A percentile compares a stretch with the other conserved stretches of the same genome.
These are phyloP conservation scores for Chironex yamaguchii DNA, from an alignment of 30 jellyfish, hydroid and myxozoan species.

Conservation along the genomic window DNA sequence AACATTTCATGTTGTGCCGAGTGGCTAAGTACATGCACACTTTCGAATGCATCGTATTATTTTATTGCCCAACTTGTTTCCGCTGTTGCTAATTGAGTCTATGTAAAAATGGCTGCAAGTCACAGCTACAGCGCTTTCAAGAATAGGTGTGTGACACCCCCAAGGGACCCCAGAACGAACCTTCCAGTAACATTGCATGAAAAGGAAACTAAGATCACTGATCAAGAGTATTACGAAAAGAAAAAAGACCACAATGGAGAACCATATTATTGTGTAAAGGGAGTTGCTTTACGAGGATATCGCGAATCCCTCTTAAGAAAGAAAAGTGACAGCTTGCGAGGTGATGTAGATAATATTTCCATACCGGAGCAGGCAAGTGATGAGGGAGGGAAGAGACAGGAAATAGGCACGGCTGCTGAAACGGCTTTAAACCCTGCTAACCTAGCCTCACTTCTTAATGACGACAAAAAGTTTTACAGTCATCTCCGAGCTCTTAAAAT, in stretches of 20 bases:
- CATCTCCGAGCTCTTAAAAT: slow-evolving; percentile 77
- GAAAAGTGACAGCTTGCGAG: neutral
- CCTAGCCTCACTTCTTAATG: slow-evolving; percentile 64
- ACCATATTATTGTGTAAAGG: neutral
- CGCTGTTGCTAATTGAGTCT: too few species aligned
- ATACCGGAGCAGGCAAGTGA: neutral
- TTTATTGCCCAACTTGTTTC: too few species aligned
- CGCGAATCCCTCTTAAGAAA: neutral
- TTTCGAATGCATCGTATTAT: too few species aligned
- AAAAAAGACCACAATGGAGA: neutral
- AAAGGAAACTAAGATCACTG: neutral
- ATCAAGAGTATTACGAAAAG: neutral
- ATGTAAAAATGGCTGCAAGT: neutral
- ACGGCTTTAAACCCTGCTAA: neutral
- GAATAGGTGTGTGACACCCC: slow-evolving; percentile 73
- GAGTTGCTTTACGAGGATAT: slow-evolving; percentile 11
- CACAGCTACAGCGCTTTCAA: slow-evolving; percentile 26
- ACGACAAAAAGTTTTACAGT: slow-evolving; percentile 79
- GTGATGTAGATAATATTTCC: neutral
- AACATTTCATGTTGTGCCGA: too few species aligned
- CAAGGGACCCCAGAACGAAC: slow-evolving; percentile 80
- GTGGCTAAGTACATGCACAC: too few species aligned
- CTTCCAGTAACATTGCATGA: slow-evolving; percentile 77
- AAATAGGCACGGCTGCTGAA: neutral
- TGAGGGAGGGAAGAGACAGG: slow-evolving; percentile 5